Evolutionary conservation across 2,113 vertebrate genomes (phyloP).

Genomic region (Lampris megalopsis): DNA sequence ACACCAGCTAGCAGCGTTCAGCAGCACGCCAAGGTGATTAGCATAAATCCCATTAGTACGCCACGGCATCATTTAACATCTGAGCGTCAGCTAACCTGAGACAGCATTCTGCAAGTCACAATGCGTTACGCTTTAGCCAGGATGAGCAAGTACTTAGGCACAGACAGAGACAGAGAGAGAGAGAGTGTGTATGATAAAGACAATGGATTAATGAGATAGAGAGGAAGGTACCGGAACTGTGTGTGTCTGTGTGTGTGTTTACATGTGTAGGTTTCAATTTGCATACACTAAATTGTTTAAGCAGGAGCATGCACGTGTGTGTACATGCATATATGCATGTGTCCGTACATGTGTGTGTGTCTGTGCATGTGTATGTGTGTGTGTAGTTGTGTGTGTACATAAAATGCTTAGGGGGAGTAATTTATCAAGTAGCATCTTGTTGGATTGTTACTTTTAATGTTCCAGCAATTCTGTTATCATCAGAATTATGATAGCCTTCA

Average conservation of each 20-base stretch:
- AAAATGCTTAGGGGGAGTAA: slow-evolving; percentile 24
- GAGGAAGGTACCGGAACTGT: background rate
- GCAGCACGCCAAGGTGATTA: slow-evolving; percentile 46
- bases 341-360: background rate
- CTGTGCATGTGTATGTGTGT: background rate
- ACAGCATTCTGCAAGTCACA: slow-evolving; percentile 39
- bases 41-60: slow-evolving; percentile 61
- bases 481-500: slow-evolving; percentile 53
- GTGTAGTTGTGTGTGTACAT: background rate
- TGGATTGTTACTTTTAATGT: slow-evolving; percentile 46
- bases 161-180: slow-evolving; percentile 27
- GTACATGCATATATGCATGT: background rate
- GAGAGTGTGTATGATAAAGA: background rate
- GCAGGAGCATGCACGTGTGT: background rate
- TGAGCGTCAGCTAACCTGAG: slow-evolving; percentile 48
- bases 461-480: slow-evolving; percentile 50
- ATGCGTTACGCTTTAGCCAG: slow-evolving; percentile 33
- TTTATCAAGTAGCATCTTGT: slow-evolving; percentile 57
- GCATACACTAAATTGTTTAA: slow-evolving; percentile 14
- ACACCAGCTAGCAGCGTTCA: slow-evolving; percentile 50
- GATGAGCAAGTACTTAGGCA: slow-evolving; percentile 41
- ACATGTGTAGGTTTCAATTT: slow-evolving; percentile 23
- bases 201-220: background rate
- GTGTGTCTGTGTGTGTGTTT: slow-evolving; percentile 25
- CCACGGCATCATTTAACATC: slow-evolving; percentile 60